phyloP scores from a whole-genome alignment of 2,888 invertebrate species.

The Cepaea hortensis region DNA sequence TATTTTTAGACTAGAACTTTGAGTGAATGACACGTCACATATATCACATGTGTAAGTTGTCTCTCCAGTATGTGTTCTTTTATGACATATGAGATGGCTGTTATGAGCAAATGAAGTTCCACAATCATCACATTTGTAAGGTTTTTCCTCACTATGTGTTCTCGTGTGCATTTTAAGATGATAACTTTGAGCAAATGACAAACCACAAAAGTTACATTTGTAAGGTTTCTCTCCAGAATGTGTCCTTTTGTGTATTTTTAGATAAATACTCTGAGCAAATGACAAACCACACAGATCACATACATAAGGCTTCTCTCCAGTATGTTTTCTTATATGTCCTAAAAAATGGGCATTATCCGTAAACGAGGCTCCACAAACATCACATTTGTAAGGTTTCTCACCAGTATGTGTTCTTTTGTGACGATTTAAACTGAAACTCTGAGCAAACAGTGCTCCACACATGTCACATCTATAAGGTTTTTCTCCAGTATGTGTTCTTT shows the following conservation, averaged over 20 bases:
- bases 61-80: background rate
- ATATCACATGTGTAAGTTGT: background rate
- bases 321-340: background rate
- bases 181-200: background rate
- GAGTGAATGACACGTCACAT: background rate
- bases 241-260: background rate
- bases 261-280: background rate
- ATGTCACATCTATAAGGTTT: conserved; percentile 12
- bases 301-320: background rate
- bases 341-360: background rate
- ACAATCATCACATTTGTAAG: background rate
- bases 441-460: background rate
- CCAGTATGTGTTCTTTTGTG: conserved; percentile 5
- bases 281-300: background rate
- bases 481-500: background rate
- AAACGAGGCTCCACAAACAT: background rate
- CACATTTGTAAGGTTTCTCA: conserved; percentile 12
- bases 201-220: conserved; percentile 5
- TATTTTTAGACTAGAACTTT: background rate
- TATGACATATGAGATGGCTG: background rate
- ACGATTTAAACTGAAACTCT: background rate
- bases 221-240: conserved; percentile 5
- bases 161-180: background rate
- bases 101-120: background rate
- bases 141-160: background rate